A percentile compares a stretch with the other conserved stretches of the same genome.
phyloP scores from a whole-genome alignment of 2,113 vertebrate species.

The Urocitellus parryii region DNA sequence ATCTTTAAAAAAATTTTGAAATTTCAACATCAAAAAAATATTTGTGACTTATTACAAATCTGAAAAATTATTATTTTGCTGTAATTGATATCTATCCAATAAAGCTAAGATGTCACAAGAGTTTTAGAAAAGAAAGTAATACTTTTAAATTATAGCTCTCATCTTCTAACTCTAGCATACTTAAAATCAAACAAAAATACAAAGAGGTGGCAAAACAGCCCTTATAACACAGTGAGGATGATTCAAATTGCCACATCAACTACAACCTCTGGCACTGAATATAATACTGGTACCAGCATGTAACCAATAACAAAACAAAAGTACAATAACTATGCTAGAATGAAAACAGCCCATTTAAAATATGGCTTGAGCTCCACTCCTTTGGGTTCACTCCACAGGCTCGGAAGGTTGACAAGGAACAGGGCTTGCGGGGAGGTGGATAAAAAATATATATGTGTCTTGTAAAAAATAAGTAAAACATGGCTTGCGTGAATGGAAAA shows the following conservation, averaged over 20 bases:
- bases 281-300: neutral
- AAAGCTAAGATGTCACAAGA: neutral
- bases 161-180: neutral
- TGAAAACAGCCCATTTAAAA: conserved; percentile 13
- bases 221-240: neutral
- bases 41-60: neutral
- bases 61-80: neutral
- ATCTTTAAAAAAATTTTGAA: neutral
- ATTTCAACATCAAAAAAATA: conserved; percentile 9
- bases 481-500: neutral
- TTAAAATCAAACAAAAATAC: neutral
- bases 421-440: too few relatives aligned
- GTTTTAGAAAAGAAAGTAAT: neutral
- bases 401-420: too few relatives aligned
- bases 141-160: neutral
- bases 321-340: neutral
- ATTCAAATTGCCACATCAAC: neutral
- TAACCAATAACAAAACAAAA: neutral
- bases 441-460: too few relatives aligned
- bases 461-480: neutral
- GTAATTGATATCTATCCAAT: neutral
- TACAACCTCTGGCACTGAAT: neutral
- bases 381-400: too few relatives aligned
- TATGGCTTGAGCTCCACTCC: neutral
- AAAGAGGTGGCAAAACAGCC: neutral